Percentiles rank a stretch among this genome's conserved stretches.
These are phyloP conservation scores for Tetraneura akinire DNA, from an alignment of 1,140 invertebrate genomes.

Conservation along the genomic window DNA sequence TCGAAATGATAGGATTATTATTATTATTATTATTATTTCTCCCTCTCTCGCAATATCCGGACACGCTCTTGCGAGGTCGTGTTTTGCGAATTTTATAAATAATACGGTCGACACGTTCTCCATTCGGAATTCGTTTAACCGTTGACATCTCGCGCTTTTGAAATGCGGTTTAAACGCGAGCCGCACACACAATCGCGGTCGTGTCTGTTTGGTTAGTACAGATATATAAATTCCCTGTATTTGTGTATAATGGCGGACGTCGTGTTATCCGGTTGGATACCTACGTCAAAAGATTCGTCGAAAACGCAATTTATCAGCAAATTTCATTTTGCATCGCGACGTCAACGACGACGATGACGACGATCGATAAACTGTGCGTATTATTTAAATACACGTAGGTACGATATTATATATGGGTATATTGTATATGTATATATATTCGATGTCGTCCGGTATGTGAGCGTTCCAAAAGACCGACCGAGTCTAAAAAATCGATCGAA, in stretches of 20 bases:
- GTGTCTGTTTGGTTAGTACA: not conserved
- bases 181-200: not conserved
- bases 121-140: conserved; percentile 20
- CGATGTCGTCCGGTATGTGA: too few species aligned
- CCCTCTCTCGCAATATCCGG: not conserved
- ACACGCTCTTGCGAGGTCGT: too few species aligned
- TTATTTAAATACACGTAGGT: too few species aligned
- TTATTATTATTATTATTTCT: not conserved
- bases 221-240: not conserved
- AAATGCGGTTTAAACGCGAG: conserved; percentile 4
- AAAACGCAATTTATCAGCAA: not conserved
- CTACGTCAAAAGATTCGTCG: not conserved
- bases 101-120: not conserved
- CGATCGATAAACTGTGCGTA: too few species aligned
- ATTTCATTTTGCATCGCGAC: not conserved
- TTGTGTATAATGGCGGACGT: too few species aligned
- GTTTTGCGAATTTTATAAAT: too few species aligned
- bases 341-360: too few species aligned
- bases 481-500: too few species aligned
- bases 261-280: not conserved
- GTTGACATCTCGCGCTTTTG: not conserved
- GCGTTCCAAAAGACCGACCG: too few species aligned
- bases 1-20: not conserved
- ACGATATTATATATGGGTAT: too few species aligned
- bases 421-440: too few species aligned